Base-by-base conservation (phyloP, 2,113 vertebrate genomes). In the Macheiramphus alcinus region DNA sequence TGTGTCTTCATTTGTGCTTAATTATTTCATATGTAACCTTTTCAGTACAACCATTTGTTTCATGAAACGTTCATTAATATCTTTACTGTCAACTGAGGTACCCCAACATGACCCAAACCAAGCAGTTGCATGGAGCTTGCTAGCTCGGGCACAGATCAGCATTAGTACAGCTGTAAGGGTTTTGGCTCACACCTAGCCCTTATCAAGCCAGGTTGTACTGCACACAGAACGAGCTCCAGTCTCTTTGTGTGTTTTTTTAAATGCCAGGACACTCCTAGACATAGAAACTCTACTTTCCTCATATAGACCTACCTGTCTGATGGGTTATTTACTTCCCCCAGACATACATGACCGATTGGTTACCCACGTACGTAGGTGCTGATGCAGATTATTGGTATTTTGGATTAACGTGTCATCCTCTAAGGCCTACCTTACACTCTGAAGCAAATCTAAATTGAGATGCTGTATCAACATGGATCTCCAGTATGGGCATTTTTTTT, bases 101-200 rank as follows among this genome's bases (percentile, higher is more conserved):
- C 18, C 45, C 13, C 11, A 18, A 17, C 1, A 4, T 1, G 10
- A 42, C 26, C 13, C 56, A 34, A 45, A 36, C 5, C 2, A 5
- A 6, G 73, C 47, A 85, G 62, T 3, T 32, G 16, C 43, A 25
- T 2, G 10, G 15, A 52, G 55, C 18, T 25, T 62, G 83, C 36
- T 52, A 56, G 43, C 45, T 56, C 1, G 0, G 90, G 56, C 90
- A 95, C 5, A 1, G 79, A 23, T 43, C 82, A 82, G 73, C 61
- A 3, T 18, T 3, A 32, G 9, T 3, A 40, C 2, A 5, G 50
- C 72, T 52, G 16, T 13, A 31, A 16, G 13, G 17, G 34, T 16
- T 50, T 21, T 56, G 61, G 25, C 55, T 43, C 73, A 11, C 5
- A 65, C 50, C 55, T 5, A 13, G 53, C 29, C 53, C 55, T 80